Percentiles rank a stretch among this genome's conserved stretches.
These are phyloP conservation scores for Poecile montanus DNA, from an alignment of 2,797 vertebrate genomes.

Conservation along the genomic window DNA sequence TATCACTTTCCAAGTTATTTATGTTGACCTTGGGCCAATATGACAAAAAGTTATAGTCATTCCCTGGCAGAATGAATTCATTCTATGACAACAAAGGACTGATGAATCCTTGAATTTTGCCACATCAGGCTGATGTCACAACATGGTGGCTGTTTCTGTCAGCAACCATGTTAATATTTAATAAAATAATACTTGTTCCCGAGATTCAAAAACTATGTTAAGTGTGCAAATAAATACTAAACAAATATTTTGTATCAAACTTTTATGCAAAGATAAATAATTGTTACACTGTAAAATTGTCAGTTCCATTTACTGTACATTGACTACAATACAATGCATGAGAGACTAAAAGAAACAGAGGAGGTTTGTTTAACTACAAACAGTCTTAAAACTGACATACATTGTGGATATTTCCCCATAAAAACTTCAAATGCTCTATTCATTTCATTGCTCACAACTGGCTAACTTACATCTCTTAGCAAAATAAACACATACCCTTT, in stretches of 20 bases:
- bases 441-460: conserved; percentile 61
- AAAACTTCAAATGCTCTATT: conserved; percentile 62
- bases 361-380: conserved; percentile 53
- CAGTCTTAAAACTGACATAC: conserved; percentile 62
- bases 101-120: not conserved
- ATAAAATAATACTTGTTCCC: not conserved
- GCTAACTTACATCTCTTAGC: conserved; percentile 65
- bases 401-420: conserved; percentile 47
- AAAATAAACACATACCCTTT: conserved; percentile 77
- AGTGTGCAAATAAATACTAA: conserved; percentile 68
- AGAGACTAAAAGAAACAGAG: conserved; percentile 63
- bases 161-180: not conserved
- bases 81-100: not conserved
- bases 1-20: not conserved
- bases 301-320: conserved; percentile 71
- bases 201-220: not conserved
- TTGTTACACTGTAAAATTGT: conserved; percentile 74
- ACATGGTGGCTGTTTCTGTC: not conserved
- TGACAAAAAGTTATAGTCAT: not conserved
- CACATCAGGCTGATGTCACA: not conserved
- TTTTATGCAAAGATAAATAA: conserved; percentile 82
- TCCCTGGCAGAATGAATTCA: not conserved
- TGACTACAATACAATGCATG: conserved; percentile 66
- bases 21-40: not conserved
- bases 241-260: conserved; percentile 77